These are phyloP conservation scores for Pontoporia blainvillei DNA, from an alignment of 2,113 vertebrate genomes.

Conservation along the genomic window DNA sequence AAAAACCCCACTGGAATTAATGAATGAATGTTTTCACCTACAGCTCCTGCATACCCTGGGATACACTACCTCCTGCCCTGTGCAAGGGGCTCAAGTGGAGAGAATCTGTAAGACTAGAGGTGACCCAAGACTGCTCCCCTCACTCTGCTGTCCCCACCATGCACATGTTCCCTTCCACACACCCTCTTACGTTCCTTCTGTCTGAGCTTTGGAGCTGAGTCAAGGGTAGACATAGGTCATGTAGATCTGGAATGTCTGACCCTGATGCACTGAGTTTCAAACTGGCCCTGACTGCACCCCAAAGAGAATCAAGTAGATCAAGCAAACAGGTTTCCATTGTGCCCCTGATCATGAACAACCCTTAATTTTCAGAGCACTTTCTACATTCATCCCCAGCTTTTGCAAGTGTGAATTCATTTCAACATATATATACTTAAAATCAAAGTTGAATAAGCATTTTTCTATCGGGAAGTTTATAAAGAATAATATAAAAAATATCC, in stretches of 20 bases:
- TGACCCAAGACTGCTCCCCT: not conserved
- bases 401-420: not conserved
- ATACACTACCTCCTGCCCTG: not conserved
- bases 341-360: not conserved
- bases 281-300: not conserved
- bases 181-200: not conserved
- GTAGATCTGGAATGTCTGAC: not conserved
- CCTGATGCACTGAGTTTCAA: not conserved
- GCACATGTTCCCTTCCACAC: not conserved
- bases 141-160: no score
- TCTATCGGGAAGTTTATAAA: not conserved
- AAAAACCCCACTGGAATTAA: not conserved
- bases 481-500: not conserved
- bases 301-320: not conserved
- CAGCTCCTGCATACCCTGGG: not conserved
- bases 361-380: not conserved
- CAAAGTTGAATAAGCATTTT: not conserved
- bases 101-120: not conserved
- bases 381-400: not conserved
- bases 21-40: not conserved
- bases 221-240: not conserved
- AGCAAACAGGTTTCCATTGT: not conserved
- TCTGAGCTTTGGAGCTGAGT: not conserved
- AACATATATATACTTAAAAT: not conserved
- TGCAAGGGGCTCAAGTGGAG: not conserved